Conservation (phyloP, 2,797 vertebrate species). For the Channa striata region DNA sequence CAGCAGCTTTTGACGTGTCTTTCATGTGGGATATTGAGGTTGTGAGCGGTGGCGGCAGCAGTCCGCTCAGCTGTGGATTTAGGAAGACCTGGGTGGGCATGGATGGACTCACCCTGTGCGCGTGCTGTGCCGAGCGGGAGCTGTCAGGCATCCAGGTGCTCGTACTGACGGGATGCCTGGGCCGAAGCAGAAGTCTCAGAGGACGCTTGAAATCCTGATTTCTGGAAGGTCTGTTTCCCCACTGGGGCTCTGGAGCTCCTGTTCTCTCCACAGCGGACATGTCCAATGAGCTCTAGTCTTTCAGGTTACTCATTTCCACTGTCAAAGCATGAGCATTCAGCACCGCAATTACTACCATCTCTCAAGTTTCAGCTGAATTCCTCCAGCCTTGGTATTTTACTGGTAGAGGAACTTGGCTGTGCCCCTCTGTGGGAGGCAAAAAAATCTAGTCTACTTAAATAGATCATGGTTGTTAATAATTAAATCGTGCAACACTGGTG, state of each 20-base stretch:
- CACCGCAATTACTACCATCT: background rate
- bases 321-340: slow-evolving; percentile 2
- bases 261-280: slow-evolving; percentile 57
- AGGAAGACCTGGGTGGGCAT: slow-evolving; percentile 62
- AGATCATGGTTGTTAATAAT: slow-evolving; percentile 82
- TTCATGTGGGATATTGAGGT: slow-evolving; percentile 66
- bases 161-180: slow-evolving; percentile 39
- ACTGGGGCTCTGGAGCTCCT: slow-evolving; percentile 19
- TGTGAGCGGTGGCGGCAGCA: slow-evolving; percentile 59
- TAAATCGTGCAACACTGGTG: slow-evolving; percentile 63
- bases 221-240: slow-evolving; percentile 42
- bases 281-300: slow-evolving; percentile 7
- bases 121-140: slow-evolving; percentile 42
- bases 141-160: slow-evolving; percentile 53
- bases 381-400: slow-evolving; percentile 6
- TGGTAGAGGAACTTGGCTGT: slow-evolving; percentile 16
- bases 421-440: slow-evolving; percentile 64
- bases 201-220: slow-evolving; percentile 43
- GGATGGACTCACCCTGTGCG: slow-evolving; percentile 75
- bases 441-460: slow-evolving; percentile 50
- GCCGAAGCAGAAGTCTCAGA: slow-evolving; percentile 33
- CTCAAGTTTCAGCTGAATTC: background rate
- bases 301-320: slow-evolving; percentile 7
- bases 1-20: slow-evolving; percentile 71
- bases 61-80: slow-evolving; percentile 54